Evolutionary conservation across 2,888 invertebrate genomes (phyloP).

Genomic region (Hypsopygia costalis): DNA sequence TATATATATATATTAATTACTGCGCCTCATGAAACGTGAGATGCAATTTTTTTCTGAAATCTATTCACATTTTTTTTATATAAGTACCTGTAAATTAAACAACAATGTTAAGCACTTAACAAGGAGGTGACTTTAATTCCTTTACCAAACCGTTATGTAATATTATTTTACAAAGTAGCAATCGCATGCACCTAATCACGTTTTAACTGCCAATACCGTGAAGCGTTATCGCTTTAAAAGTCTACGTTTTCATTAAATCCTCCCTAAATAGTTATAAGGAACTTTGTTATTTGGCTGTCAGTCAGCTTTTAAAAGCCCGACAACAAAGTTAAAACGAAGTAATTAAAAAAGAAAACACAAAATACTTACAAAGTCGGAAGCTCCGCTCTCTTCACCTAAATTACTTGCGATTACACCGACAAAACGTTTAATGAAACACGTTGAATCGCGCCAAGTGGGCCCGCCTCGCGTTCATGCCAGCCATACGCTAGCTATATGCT

Average conservation of each 20-base stretch:
- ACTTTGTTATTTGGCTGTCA: conserved; percentile 79
- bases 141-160: neutral
- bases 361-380: conserved; percentile 80
- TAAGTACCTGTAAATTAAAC: no score
- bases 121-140: no score
- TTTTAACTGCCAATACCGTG: conserved; percentile 42
- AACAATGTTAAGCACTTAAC: no score
- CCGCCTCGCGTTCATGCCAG: conserved; percentile 30
- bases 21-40: no score
- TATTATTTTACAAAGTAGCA: neutral
- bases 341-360: conserved; percentile 81
- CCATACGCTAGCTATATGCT: conserved; percentile 22
- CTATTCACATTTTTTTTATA: no score
- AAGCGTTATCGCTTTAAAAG: conserved; percentile 55
- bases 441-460: conserved; percentile 75
- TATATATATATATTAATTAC: no score
- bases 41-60: no score
- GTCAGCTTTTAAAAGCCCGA: conserved; percentile 76
- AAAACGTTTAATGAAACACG: conserved; percentile 80
- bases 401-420: conserved; percentile 80
- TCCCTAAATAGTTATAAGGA: conserved; percentile 74
- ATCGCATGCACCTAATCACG: conserved; percentile 22
- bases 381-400: conserved; percentile 79
- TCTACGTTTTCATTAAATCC: conserved; percentile 70
- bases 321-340: conserved; percentile 80